Evolutionary conservation across 2,113 vertebrate genomes (phyloP).

Genomic region (Jacana jacana): DNA sequence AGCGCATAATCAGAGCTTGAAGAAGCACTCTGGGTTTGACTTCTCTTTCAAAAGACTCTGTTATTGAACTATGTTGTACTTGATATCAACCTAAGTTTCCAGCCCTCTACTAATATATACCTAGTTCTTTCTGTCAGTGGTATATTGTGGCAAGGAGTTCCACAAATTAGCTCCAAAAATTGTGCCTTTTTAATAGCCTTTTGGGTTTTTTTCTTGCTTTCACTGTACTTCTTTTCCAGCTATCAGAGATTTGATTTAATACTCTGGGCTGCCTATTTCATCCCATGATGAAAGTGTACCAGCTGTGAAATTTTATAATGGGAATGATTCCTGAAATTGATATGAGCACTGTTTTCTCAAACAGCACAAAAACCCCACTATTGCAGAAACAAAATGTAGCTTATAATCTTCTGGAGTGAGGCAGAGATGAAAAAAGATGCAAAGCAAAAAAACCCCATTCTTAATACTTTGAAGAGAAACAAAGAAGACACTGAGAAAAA

Average conservation of each 20-base stretch:
- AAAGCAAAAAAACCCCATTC: conserved; percentile 65
- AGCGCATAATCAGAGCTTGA: neutral
- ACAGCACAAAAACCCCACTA: neutral
- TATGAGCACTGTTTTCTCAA: neutral
- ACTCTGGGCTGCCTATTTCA: neutral
- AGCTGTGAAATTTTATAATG: neutral
- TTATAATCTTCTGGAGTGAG: conserved; percentile 38
- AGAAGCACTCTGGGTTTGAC: neutral
- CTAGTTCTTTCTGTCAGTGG: neutral
- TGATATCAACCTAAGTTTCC: neutral
- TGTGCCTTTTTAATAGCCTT: neutral
- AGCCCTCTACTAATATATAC: neutral
- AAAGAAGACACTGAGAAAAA: conserved; percentile 63
- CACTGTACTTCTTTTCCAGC: neutral
- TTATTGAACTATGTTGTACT: neutral
- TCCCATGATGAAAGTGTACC: neutral
- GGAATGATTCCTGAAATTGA: neutral
- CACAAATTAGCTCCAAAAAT: neutral
- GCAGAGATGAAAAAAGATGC: conserved; percentile 35
- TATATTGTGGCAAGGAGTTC: neutral
- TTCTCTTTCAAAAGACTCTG: neutral
- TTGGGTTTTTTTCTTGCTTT: neutral
- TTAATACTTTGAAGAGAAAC: conserved; percentile 51
- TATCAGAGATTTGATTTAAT: neutral
- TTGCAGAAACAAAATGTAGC: neutral